Base-by-base conservation (phyloP, 2,797 vertebrate species). In the Semaprochilodus insignis region DNA sequence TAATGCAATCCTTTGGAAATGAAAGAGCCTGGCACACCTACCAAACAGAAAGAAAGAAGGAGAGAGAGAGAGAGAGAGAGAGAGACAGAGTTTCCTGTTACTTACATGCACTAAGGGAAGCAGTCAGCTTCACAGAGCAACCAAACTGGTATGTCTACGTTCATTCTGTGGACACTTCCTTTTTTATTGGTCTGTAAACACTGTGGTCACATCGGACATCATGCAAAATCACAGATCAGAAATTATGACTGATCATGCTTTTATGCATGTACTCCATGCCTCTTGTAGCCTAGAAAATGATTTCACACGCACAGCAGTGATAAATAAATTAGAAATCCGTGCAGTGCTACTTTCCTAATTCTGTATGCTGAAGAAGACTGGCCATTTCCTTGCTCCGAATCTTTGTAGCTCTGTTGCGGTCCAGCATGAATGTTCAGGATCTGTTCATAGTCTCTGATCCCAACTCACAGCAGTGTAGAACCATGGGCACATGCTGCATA, bases 1-100 rank as follows among this genome's bases (percentile, higher is more conserved):
- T 84, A 84, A 86, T 84, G 77, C 75, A 81, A 78, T 84, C 48
- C 76, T 79, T 76, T 78, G 79, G 74, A 86, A 75, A 81, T 81
- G 44, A 72, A 84, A 71, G 79, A n/a, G n/a, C n/a, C 36, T 83
- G 81, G 81, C 85, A 55, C n/a, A 14, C 23, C 21, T 86, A 78
- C 85, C 62, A 76, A 69, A 74, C 70, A 81, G 15, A 67, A 62
- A 63, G 69, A 17, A 25, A n/a, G 63, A 15, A 48, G 6, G 27
- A 44, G 54, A 40, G 36, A 48, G 34, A 48, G 34, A 48, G 34
- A 60, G 54, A 62, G 63, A 36, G 27, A 67, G 40, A 19, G 23
- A 36, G 62, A 67, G 31, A 36, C 3, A 67, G 66, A 84, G 40
- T 62, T 81, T 31, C 21, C 55, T 85, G 40, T 17, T 31, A n/a